phyloP scores from a whole-genome alignment of 1,140 invertebrate genomes.

The Drosophila biarmipes region DNA sequence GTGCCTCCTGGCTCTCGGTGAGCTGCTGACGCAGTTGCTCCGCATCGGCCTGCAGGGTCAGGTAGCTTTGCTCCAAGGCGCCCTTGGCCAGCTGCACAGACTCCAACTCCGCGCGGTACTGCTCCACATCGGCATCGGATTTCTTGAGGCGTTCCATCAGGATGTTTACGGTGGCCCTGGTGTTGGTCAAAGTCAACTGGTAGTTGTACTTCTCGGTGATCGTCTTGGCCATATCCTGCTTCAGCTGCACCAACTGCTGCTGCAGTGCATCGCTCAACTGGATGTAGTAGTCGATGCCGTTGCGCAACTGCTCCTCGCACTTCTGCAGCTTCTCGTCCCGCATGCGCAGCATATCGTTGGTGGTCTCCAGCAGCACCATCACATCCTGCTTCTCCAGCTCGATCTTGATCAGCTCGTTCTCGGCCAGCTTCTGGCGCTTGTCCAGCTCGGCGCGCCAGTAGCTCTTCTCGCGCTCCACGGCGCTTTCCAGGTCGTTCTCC shows the following conservation, averaged over 20 bases:
- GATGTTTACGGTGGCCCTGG: slow-evolving; percentile 85
- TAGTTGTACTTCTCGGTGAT: slow-evolving; percentile 85
- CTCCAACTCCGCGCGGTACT: slow-evolving; percentile 85
- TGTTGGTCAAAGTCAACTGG: slow-evolving; percentile 85
- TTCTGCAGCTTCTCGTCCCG: slow-evolving; percentile 84
- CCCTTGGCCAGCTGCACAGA: slow-evolving; percentile 84
- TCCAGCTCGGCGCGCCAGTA: slow-evolving; percentile 85
- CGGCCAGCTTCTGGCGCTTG: slow-evolving; percentile 85
- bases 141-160: slow-evolving; percentile 85
- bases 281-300: slow-evolving; percentile 83
- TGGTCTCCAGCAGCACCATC: slow-evolving; percentile 81
- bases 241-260: slow-evolving; percentile 77
- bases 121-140: slow-evolving; percentile 86
- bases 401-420: slow-evolving; percentile 85
- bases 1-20: slow-evolving; percentile 68
- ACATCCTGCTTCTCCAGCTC: slow-evolving; percentile 86
- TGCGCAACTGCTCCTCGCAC: slow-evolving; percentile 79
- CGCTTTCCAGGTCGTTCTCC: slow-evolving; percentile 82
- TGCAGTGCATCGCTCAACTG: slow-evolving; percentile 75
- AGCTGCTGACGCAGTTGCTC: slow-evolving; percentile 78
- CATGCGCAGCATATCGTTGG: slow-evolving; percentile 79
- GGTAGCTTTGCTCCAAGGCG: slow-evolving; percentile 84
- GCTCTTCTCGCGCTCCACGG: slow-evolving; percentile 84
- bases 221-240: slow-evolving; percentile 82
- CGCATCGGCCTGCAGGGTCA: slow-evolving; percentile 80